A percentile compares a stretch with the other conserved stretches of the same genome.
Conservation (phyloP, 2,888 invertebrate genomes). For the Apamea sordens region DNA sequence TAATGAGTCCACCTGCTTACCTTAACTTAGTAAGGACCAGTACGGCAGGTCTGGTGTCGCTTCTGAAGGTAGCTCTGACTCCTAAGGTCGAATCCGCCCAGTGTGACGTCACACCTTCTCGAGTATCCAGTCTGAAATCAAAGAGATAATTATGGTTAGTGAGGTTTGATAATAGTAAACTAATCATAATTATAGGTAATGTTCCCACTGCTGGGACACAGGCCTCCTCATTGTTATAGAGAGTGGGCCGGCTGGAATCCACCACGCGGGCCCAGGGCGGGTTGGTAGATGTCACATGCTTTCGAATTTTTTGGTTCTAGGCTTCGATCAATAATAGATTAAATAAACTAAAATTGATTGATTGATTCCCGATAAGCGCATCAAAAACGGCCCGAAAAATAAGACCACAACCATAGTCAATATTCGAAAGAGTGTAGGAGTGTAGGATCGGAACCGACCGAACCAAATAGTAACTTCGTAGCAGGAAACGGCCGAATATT, state of each 20-base stretch:
- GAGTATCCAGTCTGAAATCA: slow-evolving; percentile 85
- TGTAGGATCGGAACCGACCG: too few species aligned
- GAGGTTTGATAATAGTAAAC: background rate
- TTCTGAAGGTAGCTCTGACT: slow-evolving; percentile 92
- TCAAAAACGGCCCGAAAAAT: too few species aligned
- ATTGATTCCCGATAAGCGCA: too few species aligned
- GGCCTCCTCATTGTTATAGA: background rate
- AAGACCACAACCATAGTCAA: too few species aligned
- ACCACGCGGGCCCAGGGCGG: background rate
- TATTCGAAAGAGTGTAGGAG: too few species aligned
- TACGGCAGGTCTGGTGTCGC: slow-evolving; percentile 91
- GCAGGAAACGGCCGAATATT: too few species aligned
- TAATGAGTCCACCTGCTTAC: slow-evolving; percentile 66
- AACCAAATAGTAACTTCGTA: too few species aligned
- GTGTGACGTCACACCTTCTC: slow-evolving; percentile 90
- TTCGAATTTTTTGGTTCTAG: background rate
- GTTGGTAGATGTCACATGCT: background rate
- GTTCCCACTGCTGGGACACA: background rate
- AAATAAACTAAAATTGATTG: too few species aligned
- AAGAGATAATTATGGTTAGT: slow-evolving; percentile 21
- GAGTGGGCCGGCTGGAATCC: background rate
- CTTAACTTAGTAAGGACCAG: slow-evolving; percentile 85
- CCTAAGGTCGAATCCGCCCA: slow-evolving; percentile 91
- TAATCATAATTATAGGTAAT: background rate
- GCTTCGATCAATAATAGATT: too few species aligned